Base-by-base conservation (phyloP, 1,140 invertebrate genomes). In the Helicoverpa armigera region DNA sequence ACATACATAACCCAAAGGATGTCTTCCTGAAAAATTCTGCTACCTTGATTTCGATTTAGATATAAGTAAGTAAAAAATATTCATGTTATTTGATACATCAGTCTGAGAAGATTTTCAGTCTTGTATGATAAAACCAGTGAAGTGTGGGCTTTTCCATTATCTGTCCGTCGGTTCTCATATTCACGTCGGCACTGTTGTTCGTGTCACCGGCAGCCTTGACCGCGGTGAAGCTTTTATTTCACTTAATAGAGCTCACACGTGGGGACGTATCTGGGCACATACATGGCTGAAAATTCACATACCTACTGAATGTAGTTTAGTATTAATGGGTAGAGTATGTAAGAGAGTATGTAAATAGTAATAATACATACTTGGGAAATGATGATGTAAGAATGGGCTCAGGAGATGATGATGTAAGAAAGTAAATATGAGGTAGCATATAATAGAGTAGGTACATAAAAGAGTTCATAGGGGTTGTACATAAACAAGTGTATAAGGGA, bases 131-230 rank as follows among this genome's bases (percentile, higher is more conserved):
- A 61, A 65, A 53, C 51, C 60, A 77, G 74, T 65, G 48, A 65
- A 77, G 60, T 48, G 50, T 63, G 31, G 51, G 13, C 58, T 48
- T 35, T 76, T 48, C 14, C 48, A 77, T 77, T 65, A 77, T 53
- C 50, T n/a, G 2, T 53, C 14, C 74, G 63, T 63, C 18, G 58
- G 18, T 51, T 75, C 56, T 50, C 58, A 10, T 65, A 53, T 53
- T 53, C 14, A 48, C 53, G 53, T 58, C 9, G 23, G 43, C 63
- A 65, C 14, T 35, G 9, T 50, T 67, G 54, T 54, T 53, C 75
- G 43, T 61, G 54, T 76, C 67, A 54, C 65, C 48, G 50, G 14
- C n/a, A 77, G 29, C 75, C 75, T 77, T 77, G 75, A 77, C 75
- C 75, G 58, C 43, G 61, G 23, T n/a, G 50, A 29, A 29, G 60